phyloP scores from a whole-genome alignment of 2,888 invertebrate genomes.

The Hyalella azteca region DNA sequence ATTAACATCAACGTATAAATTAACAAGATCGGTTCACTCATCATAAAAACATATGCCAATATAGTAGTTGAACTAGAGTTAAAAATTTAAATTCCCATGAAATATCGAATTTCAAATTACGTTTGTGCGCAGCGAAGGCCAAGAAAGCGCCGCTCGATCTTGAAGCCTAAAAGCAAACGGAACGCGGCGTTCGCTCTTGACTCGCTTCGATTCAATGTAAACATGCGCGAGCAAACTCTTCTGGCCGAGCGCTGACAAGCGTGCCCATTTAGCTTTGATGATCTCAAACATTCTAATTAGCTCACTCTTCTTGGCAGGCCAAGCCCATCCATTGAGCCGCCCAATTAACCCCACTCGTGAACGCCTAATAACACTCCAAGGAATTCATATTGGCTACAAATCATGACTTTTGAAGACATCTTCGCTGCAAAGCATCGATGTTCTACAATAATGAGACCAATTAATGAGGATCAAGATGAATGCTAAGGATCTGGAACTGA shows the following conservation, averaged over 20 bases:
- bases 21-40: too few relatives aligned
- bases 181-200: background rate
- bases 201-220: constrained; percentile 4
- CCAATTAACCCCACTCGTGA: constrained; percentile 17
- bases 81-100: too few relatives aligned
- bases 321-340: background rate
- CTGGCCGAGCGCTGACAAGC: constrained; percentile 14
- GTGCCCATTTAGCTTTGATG: constrained; percentile 2
- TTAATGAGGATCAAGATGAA: background rate
- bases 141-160: background rate
- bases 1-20: too few relatives aligned
- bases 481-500: background rate
- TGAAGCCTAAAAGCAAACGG: background rate
- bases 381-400: background rate
- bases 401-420: background rate
- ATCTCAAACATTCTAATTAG: constrained; percentile 36
- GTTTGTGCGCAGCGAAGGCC: background rate
- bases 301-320: background rate
- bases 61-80: too few relatives aligned
- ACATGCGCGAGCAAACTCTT: background rate
- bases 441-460: background rate
- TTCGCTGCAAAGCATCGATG: background rate
- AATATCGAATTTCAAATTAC: too few relatives aligned
- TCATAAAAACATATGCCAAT: too few relatives aligned
- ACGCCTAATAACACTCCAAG: constrained; percentile 21